These are phyloP conservation scores for Australoheros scitulus DNA, from an alignment of 2,113 vertebrate genomes.

Conservation along the genomic window DNA sequence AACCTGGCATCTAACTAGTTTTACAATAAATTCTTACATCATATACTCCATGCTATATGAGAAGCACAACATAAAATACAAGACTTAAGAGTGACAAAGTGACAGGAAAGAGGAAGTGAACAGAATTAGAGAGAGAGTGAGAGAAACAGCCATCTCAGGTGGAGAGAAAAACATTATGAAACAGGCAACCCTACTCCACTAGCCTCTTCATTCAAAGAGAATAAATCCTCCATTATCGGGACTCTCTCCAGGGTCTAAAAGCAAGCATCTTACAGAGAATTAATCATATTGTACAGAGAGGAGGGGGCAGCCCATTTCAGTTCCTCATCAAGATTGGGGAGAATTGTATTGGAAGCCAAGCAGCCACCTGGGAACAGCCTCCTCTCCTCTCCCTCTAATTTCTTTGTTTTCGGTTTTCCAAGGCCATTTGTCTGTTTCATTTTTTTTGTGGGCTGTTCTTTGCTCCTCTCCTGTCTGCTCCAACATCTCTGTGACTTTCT, in stretches of 20 bases:
- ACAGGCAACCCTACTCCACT: constrained; percentile 31
- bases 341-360: constrained; percentile 63
- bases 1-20: neutral
- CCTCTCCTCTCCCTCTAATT: constrained; percentile 38
- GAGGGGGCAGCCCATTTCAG: constrained; percentile 57
- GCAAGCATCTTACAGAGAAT: constrained; percentile 73
- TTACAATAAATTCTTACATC: neutral
- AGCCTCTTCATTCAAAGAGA: constrained; percentile 58
- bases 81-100: neutral
- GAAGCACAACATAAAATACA: neutral
- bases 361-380: constrained; percentile 66
- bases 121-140: neutral
- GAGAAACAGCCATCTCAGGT: constrained; percentile 13
- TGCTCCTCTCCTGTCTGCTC: neutral
- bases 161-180: constrained; percentile 51
- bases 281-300: constrained; percentile 56
- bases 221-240: constrained; percentile 73
- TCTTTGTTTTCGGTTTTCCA: constrained; percentile 38
- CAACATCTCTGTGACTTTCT: neutral
- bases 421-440: constrained; percentile 22
- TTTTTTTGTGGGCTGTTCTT: neutral
- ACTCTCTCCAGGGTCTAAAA: constrained; percentile 69
- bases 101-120: neutral
- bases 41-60: neutral
- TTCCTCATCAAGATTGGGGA: constrained; percentile 63